These are phyloP conservation scores for Tupaia tana DNA, from an alignment of 2,113 vertebrate genomes.

Conservation along the genomic window DNA sequence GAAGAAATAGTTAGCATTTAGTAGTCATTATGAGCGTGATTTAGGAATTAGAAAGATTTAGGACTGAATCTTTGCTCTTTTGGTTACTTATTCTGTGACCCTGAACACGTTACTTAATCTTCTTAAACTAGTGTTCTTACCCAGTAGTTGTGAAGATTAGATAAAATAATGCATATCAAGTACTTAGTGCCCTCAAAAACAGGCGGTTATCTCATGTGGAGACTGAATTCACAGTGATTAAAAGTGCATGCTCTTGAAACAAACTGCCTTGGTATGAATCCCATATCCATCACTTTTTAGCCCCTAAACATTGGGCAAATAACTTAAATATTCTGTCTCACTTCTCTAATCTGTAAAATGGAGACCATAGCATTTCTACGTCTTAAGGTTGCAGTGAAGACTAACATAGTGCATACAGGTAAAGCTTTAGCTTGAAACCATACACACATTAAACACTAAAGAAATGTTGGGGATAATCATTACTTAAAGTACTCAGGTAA, in stretches of 20 bases:
- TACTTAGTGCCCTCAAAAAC: not conserved
- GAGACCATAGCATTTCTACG: not conserved
- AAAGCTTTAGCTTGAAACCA: not conserved
- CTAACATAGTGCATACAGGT: not conserved
- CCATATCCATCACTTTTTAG: not conserved
- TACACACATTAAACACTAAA: not conserved
- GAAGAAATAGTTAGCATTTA: not conserved
- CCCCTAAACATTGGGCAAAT: not conserved
- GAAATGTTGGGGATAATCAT: not conserved
- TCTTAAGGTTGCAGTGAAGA: not conserved
- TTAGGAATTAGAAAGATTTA: conserved; percentile 1
- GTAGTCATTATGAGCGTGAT: not conserved
- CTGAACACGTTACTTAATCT: not conserved
- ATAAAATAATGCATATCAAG: not conserved
- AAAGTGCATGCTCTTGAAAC: not conserved
- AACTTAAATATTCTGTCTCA: not conserved
- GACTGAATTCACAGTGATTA: not conserved
- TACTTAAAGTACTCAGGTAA: not conserved
- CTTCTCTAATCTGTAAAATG: conserved; percentile 35
- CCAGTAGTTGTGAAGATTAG: not conserved
- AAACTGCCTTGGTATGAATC: not conserved
- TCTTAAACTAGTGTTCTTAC: not conserved
- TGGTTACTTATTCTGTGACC: not conserved
- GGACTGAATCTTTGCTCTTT: not conserved
- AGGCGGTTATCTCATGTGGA: not conserved